Evolutionary conservation across 1,140 invertebrate species (phyloP), one percentile per base, ranked within the genome.

Genomic region (Tachypleus tridentatus): DNA sequence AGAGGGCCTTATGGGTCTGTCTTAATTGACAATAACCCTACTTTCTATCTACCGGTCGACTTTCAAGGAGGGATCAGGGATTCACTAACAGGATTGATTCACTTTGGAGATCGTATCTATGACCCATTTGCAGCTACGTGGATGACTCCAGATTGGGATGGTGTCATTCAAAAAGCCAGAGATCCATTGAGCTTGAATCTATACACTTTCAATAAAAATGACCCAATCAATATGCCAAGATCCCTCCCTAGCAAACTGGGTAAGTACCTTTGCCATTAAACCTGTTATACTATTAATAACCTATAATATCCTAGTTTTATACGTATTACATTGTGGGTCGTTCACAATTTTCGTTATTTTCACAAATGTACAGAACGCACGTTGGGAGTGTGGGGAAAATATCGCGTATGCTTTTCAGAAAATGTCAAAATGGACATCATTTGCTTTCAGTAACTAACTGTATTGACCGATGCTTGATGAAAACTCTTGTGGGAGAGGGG

Each of bases 81-180:
- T 87, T 94, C 79, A 84, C 84, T 11, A 84, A 92, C 74, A 87
- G 88, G 90, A 65, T 78, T 98, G 47, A 80, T 97, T 3, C 89
- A 93, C 73, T 80, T 93, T 61, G 84, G 87, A 58, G 87, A 87
- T 62, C 81, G 92, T 62, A 81, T 94, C 59, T 98, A 97, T 75
- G 94, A 97, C 78, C 89, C 94, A 0, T 82, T 86, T 0, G 88
- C 94, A 54, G 93, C 92, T 4, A 91, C 95, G 72, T 97, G 93
- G 91, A 89, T 96, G 83, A 91, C 90, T 0, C 93, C 94, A 1
- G 85, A 87, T 50, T 97, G 93, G 87, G 87, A 91, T 71, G 83
- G 87, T 67, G 80, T 94, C 66, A 87, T 90, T 1, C 87, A 87
- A 49, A 80, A 85, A 64, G 78, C 94, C 60, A 89, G 85, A 6